phyloP scores from a whole-genome alignment of 2,113 vertebrate species.

The Jaculus jaculus region DNA sequence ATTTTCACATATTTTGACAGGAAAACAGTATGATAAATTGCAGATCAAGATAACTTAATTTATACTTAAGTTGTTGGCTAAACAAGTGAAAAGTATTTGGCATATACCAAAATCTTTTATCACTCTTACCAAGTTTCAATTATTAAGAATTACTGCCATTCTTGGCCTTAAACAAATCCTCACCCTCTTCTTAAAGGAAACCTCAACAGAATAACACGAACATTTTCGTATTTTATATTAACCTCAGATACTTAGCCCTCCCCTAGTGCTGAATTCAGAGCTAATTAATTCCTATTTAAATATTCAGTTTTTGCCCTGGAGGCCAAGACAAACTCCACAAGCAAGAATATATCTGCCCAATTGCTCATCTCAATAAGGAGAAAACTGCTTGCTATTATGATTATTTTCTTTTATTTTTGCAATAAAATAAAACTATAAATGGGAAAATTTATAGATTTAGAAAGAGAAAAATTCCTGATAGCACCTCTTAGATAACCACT shows the following conservation, averaged over 20 bases:
- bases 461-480: neutral
- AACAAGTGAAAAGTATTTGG: neutral
- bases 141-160: conserved; percentile 61
- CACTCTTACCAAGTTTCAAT: conserved; percentile 50
- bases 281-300: conserved; percentile 74
- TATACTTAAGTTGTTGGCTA: neutral
- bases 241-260: conserved; percentile 65
- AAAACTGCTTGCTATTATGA: neutral
- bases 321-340: conserved; percentile 54
- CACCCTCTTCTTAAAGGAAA: conserved; percentile 62
- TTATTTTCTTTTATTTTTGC: conserved; percentile 21
- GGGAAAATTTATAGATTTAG: conserved; percentile 6
- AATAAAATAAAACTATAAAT: neutral
- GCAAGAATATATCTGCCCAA: conserved; percentile 44
- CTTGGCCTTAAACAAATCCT: neutral
- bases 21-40: conserved; percentile 59
- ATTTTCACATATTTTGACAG: conserved; percentile 54
- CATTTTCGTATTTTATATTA: conserved; percentile 75
- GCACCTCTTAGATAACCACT: neutral
- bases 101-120: conserved; percentile 3
- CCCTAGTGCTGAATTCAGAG: conserved; percentile 2
- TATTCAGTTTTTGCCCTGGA: conserved; percentile 65
- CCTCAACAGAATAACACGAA: conserved; percentile 48
- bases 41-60: conserved; percentile 57
- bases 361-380: conserved; percentile 30